Percentiles rank a stretch among this genome's conserved stretches.
Conservation (phyloP, 53 echinoderm and acorn worm genomes). For the Zoroaster sp. region DNA sequence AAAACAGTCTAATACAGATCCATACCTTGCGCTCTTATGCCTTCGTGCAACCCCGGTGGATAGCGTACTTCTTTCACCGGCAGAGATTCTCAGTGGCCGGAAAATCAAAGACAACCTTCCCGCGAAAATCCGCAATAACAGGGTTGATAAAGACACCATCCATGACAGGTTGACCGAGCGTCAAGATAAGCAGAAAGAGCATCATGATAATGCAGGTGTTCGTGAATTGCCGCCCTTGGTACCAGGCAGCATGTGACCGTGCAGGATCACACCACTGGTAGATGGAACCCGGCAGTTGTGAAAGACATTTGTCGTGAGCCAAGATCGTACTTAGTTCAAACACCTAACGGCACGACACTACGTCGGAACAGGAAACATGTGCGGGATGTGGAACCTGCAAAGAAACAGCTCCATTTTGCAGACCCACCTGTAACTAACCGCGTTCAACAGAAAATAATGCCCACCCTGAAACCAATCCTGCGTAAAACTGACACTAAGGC, state of each 20-base stretch:
- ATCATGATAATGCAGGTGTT: too few species aligned
- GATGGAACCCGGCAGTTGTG: not conserved
- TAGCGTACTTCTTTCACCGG: conserved; percentile 17
- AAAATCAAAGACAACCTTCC: conserved; percentile 46
- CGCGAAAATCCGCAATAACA: not conserved
- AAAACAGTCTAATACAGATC: not conserved
- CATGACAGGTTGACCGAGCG: too few species aligned
- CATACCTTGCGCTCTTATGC: conserved; percentile 43
- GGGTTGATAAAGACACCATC: too few species aligned
- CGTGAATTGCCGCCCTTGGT: too few species aligned
- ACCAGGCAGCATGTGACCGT: too few species aligned
- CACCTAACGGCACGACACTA: not conserved
- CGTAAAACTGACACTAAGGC: too few species aligned
- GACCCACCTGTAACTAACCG: too few species aligned
- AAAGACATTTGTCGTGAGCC: not conserved
- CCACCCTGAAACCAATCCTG: too few species aligned
- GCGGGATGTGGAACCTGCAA: not conserved
- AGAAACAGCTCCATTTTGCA: not conserved
- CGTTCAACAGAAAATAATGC: too few species aligned
- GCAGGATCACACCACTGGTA: too few species aligned
- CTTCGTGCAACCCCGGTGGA: conserved; percentile 34
- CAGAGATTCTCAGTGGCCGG: conserved; percentile 31
- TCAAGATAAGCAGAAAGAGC: too few species aligned
- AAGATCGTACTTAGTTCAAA: not conserved
- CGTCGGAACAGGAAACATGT: not conserved